These are phyloP conservation scores for Clarias batrachus DNA, from an alignment of 2,113 vertebrate genomes.

Conservation along the genomic window DNA sequence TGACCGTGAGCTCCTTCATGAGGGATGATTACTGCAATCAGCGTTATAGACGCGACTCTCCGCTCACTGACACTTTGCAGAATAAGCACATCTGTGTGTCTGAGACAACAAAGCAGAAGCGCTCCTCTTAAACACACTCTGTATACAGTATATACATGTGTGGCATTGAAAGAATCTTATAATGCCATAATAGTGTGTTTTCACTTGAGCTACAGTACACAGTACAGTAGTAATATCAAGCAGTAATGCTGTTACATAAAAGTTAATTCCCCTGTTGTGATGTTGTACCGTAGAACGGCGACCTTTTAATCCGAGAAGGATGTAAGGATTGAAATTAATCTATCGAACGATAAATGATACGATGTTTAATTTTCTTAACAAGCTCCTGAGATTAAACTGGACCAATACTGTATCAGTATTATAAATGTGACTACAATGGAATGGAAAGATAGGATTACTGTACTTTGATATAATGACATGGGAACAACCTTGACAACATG, in stretches of 20 bases:
- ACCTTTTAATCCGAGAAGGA: neutral
- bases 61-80: neutral
- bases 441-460: neutral
- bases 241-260: neutral
- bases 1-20: neutral
- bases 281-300: neutral
- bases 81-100: constrained; percentile 2
- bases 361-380: neutral
- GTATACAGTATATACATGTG: neutral
- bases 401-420: neutral
- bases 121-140: neutral
- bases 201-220: neutral
- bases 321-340: neutral
- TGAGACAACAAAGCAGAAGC: neutral
- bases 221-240: neutral
- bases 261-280: neutral
- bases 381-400: neutral
- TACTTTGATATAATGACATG: no score
- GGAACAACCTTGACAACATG: no score
- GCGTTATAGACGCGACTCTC: neutral
- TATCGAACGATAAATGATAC: neutral
- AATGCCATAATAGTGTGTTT: neutral
- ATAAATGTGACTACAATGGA: neutral
- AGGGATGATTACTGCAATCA: constrained; percentile 11
- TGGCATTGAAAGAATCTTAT: neutral